phyloP scores from a whole-genome alignment of 2,888 invertebrate species.

The Dioctria linearis region DNA sequence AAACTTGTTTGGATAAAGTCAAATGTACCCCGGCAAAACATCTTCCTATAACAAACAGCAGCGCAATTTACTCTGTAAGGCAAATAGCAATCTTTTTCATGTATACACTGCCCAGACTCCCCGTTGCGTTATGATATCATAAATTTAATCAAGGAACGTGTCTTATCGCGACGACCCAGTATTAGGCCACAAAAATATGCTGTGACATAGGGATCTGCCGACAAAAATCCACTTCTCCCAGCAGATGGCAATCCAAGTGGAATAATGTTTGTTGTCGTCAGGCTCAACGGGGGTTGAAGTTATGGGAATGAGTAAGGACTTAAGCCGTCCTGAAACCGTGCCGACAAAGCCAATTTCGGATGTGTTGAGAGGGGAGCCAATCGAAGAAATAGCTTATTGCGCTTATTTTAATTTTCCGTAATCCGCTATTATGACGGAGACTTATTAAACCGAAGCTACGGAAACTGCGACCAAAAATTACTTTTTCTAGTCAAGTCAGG shows the following conservation, averaged over 20 bases:
- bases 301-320: not conserved
- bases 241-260: slow-evolving; percentile 14
- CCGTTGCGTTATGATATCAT: slow-evolving; percentile 5
- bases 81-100: not conserved
- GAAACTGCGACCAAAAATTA: slow-evolving; percentile 6
- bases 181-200: slow-evolving; percentile 50
- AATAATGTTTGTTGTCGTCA: slow-evolving; percentile 18
- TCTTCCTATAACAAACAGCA: not conserved
- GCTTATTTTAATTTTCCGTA: slow-evolving; percentile 17
- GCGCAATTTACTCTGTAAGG: not conserved
- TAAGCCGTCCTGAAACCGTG: not conserved
- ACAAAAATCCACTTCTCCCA: slow-evolving; percentile 4
- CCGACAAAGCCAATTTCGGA: slow-evolving; percentile 1
- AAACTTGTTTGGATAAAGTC: not conserved
- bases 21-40: not conserved
- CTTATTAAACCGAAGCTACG: not conserved
- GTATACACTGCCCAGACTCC: not conserved
- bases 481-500: not conserved
- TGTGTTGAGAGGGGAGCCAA: not conserved
- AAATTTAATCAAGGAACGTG: slow-evolving; percentile 55
- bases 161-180: slow-evolving; percentile 53
- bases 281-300: not conserved
- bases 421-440: slow-evolving; percentile 31
- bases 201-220: slow-evolving; percentile 30
- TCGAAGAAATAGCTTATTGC: slow-evolving; percentile 29